Evolutionary conservation across 1,140 invertebrate species (phyloP), one percentile per base, ranked within the genome.

Genomic region (Babylonia areolata): DNA sequence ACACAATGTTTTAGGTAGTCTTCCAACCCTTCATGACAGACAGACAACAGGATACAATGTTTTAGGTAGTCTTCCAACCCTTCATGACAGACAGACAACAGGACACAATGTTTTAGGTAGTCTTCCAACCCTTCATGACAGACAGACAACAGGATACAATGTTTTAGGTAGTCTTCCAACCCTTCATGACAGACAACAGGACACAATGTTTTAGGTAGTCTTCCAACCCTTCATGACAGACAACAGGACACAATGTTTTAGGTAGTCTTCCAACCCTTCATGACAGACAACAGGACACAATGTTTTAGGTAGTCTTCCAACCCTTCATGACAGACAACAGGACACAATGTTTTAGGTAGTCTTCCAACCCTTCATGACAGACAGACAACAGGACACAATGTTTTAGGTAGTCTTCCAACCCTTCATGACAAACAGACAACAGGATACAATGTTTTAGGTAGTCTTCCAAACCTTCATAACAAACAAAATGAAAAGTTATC

Each of bases 261-360:
- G 91, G 89, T 98, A 97, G 93, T 97, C 97, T 91, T 97, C 97
- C n/a, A 99, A 58, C 40, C 94, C 94, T 90, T 88, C 15, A 78
- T 46, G 35, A 12, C 46, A 51, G 46, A 51, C 9, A 51, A 51
- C 46, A 51, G 1, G 17, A 51, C 46, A 51, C 46, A 51, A 0
- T 96, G 95, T 91, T 97, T 96, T 54, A 98, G 91, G 89, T 98
- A 97, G 93, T 97, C 97, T 91, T 97, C 97, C n/a, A 99, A 58
- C 40, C 94, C 94, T 90, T 88, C 15, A 78, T 46, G 35, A 12
- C 46, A 51, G 46, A 51, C 9, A 51, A 51, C 46, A 51, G 1
- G 17, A 51, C 46, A 51, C 46, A 51, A 0, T 96, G 95, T 91
- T 97, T 96, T 54, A 98, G 91, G 89, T 98, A 97, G 93, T 97